Base-by-base conservation (phyloP, 2,113 vertebrate species). In the Tetrao urogallus region DNA sequence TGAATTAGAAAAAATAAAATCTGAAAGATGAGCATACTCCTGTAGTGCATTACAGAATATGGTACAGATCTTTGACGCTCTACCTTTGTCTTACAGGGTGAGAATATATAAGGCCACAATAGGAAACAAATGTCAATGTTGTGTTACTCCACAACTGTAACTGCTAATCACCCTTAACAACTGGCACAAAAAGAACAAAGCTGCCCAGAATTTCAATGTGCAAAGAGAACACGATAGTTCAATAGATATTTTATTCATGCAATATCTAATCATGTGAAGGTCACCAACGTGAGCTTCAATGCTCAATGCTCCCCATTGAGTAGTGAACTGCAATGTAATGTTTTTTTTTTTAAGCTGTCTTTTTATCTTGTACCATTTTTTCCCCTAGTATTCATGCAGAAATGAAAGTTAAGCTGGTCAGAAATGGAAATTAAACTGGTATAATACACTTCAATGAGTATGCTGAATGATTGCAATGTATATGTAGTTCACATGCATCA, bases 221-320 rank as follows among this genome's bases (percentile, higher is more conserved):
- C 28, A 74, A 22, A 89, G 34, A 73, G 20, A 34, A 61, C 13
- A 8, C 1, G 3, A 36, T 8, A 79, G 19, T 20, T 40, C 70
- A 76, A 30, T 0, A 58, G 25, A 21, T 2, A 11, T 13, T 38
- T 52, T 17, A 56, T 54, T 81, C 22, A 3, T 32, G 36, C 50
- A 54, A 1, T 24, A 48, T 12, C 34, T 79, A 24, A 63, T 12
- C 40, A 15, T 0, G 6, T n/a, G 40, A 52, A 72, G 34, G 38
- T 7, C 60, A 34, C 12, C 42, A 82, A 7, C 13, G 7, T 34
- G 45, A 86, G 10, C 16, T 85, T 45, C 21, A 15, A 19, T 45
- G 19, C 14, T 83, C 12, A 32, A 0, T 21, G 13, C 8, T 43
- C 11, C 36, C 43, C 48, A 4, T 0, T 14, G 36, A 90, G 10